Base-by-base conservation (phyloP, 2,888 invertebrate genomes). In the Apoda limacodes region DNA sequence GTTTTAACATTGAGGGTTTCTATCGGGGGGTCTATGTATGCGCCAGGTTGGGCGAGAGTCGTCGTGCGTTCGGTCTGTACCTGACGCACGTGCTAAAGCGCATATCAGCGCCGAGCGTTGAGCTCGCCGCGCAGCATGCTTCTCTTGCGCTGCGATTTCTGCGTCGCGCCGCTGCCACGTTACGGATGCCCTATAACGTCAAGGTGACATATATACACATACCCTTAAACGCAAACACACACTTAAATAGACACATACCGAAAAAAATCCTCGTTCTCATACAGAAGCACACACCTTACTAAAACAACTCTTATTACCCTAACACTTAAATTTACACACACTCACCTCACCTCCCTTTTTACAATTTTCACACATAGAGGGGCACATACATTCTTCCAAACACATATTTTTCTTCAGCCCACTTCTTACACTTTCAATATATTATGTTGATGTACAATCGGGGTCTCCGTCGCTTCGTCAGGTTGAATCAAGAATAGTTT, bases 41-140 rank as follows among this genome's bases (percentile, higher is more conserved):
- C n/a, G n/a, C n/a, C 68, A 87, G 87, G 9, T 82, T 82, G 65
- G 83, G 84, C 33, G 89, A 92, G 58, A 86, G 88, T 0, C 83
- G 93, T 4, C 88, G 88, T 61, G 87, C 88, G 1, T 93, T 93
- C 64, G 88, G 89, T 1, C 82, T 88, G 49, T 93, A 89, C 74
- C 82, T 93, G 39, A 85, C 87, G 43, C 86, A 87, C 57, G 85
- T 93, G 36, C 69, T 93, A 46, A 86, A 87, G 48, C 84, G 92
- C 72, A 88, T 69, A 70, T 86, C 52, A 60, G 81, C 57, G 43
- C 81, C 54, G 38, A 56, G 48, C 72, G 80, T 57, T 52, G 83
- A 84, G 55, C 78, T 82, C 50, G 81, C 76, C 12, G 83, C 66
- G 26, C 46, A 48, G 36, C 85, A 86, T 60, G 82, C 87, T 9